phyloP scores from a whole-genome alignment of 2,113 vertebrate genomes.

The Salvator merianae region DNA sequence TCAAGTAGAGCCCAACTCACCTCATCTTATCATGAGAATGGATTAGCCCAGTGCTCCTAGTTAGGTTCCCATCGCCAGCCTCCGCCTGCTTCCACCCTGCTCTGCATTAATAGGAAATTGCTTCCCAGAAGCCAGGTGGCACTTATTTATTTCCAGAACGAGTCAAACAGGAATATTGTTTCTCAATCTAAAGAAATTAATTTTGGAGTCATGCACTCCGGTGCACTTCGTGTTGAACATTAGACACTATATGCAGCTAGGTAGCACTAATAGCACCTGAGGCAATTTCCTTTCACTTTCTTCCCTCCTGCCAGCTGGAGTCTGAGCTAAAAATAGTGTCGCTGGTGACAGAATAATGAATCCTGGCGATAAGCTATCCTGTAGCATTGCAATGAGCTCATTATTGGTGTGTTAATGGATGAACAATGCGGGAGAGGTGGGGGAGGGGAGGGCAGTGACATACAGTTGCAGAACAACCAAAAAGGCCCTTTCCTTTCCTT shows the following conservation, averaged over 20 bases:
- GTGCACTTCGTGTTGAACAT: slow-evolving; percentile 49
- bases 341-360: slow-evolving; percentile 58
- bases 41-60: slow-evolving; percentile 19
- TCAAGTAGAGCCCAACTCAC: not conserved
- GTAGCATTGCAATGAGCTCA: slow-evolving; percentile 27
- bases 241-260: slow-evolving; percentile 58
- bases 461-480: slow-evolving; percentile 26
- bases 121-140: slow-evolving; percentile 26
- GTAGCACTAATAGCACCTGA: slow-evolving; percentile 60
- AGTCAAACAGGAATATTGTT: slow-evolving; percentile 20
- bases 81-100: not conserved
- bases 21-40: slow-evolving; percentile 28
- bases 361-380: slow-evolving; percentile 42
- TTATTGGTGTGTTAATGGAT: slow-evolving; percentile 58
- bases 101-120: slow-evolving; percentile 36
- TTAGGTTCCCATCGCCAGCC: slow-evolving; percentile 9
- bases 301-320: slow-evolving; percentile 54
- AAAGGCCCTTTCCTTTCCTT: slow-evolving; percentile 8
- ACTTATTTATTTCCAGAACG: slow-evolving; percentile 26
- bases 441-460: slow-evolving; percentile 25
- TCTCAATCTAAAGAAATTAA: slow-evolving; percentile 47
- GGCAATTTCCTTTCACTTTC: slow-evolving; percentile 49
- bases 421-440: slow-evolving; percentile 30
- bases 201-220: slow-evolving; percentile 46
- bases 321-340: slow-evolving; percentile 56